A percentile compares a stretch with the other conserved stretches of the same genome.
Evolutionary conservation across 2,888 invertebrate genomes (phyloP).

Genomic region (Nomada fabriciana): DNA sequence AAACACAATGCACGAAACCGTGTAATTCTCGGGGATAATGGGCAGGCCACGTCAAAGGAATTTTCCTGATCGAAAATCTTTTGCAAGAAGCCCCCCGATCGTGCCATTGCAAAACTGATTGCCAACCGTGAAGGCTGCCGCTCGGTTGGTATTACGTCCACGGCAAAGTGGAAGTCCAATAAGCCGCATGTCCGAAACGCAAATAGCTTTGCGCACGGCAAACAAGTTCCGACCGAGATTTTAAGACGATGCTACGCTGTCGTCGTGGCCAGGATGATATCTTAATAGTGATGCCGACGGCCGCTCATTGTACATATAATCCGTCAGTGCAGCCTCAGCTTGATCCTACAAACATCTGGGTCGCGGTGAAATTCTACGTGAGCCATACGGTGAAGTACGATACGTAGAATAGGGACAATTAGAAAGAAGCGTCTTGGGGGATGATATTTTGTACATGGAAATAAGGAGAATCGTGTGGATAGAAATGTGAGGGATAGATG

Average conservation of each 20-base stretch:
- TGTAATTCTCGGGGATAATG: conserved; percentile 32
- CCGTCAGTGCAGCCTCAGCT: not conserved
- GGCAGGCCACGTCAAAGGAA: conserved; percentile 46
- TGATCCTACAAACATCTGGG: not conserved
- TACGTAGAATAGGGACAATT: not conserved
- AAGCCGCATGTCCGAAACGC: conserved; percentile 62
- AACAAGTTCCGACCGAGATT: conserved; percentile 29
- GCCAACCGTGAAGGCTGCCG: conserved; percentile 13
- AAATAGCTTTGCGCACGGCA: conserved; percentile 57
- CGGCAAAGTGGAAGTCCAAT: conserved; percentile 54
- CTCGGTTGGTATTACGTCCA: conserved; percentile 34
- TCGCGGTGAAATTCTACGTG: not conserved
- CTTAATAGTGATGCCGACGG: conserved; percentile 4
- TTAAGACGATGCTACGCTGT: conserved; percentile 27
- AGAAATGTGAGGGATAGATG: not conserved
- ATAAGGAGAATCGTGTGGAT: not conserved
- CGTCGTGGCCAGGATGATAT: not conserved
- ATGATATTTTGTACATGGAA: not conserved
- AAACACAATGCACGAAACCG: conserved; percentile 42
- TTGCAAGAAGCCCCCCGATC: not conserved
- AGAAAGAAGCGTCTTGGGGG: not conserved
- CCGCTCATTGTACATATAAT: not conserved
- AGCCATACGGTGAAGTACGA: not conserved
- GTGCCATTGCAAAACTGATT: conserved; percentile 42
- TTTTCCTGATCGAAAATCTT: conserved; percentile 48